Conservation (phyloP, 2,888 invertebrate species). For the Tetranychus truncatus region DNA sequence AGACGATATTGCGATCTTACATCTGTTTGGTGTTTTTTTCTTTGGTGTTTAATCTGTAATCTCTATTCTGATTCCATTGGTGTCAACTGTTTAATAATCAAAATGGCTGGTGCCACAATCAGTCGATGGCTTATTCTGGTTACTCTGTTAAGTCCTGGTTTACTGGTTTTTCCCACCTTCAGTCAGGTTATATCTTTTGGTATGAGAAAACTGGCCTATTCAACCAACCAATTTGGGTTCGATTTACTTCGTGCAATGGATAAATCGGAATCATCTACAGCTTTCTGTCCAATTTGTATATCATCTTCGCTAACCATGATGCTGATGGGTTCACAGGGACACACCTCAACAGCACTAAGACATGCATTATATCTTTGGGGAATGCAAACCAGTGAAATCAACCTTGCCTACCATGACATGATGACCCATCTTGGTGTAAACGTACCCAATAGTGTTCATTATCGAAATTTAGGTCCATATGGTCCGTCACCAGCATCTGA, state of each 20-base stretch:
- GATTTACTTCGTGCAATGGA: slow-evolving; percentile 27
- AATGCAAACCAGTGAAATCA: slow-evolving; percentile 27
- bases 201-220: slow-evolving; percentile 28
- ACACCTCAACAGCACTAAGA: slow-evolving; percentile 24
- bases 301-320: slow-evolving; percentile 27
- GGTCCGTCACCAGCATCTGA: background rate
- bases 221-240: slow-evolving; percentile 28
- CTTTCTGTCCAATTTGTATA: slow-evolving; percentile 28
- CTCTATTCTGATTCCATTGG: background rate
- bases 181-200: slow-evolving; percentile 26
- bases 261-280: slow-evolving; percentile 23
- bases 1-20: background rate
- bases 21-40: background rate
- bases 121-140: background rate
- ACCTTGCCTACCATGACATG: slow-evolving; percentile 27
- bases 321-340: slow-evolving; percentile 25
- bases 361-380: slow-evolving; percentile 28
- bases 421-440: slow-evolving; percentile 27
- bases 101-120: background rate
- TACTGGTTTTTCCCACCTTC: background rate
- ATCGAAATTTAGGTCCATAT: slow-evolving; percentile 4
- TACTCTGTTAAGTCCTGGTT: background rate
- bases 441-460: slow-evolving; percentile 15
- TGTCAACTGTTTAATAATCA: background rate
- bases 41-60: background rate